Conservation (phyloP, 2,797 vertebrate species). For the Labroides dimidiatus region DNA sequence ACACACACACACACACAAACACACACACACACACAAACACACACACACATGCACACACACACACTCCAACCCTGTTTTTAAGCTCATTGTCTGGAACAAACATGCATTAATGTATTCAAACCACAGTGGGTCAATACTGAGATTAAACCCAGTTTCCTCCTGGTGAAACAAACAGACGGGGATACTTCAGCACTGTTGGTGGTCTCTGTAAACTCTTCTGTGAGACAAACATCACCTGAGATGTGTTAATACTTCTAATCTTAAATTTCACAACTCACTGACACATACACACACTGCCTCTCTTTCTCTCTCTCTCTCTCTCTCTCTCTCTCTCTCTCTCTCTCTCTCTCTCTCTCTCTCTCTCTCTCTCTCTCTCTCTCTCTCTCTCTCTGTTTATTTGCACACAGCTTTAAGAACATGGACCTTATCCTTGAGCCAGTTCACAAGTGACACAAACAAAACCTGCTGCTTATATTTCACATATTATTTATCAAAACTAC, state of each 20-base stretch:
- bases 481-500: background rate
- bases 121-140: background rate
- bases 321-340: no score
- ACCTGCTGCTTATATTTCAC: slow-evolving; percentile 33
- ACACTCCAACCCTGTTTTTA: no score
- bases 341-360: no score
- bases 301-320: no score
- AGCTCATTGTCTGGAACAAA: background rate
- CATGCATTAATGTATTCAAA: background rate
- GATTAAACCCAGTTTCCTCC: background rate
- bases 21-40: no score
- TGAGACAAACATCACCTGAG: background rate
- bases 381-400: slow-evolving; percentile 4
- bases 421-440: slow-evolving; percentile 26
- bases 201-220: background rate
- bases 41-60: no score
- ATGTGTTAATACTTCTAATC: background rate
- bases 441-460: slow-evolving; percentile 24
- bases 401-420: slow-evolving; percentile 50
- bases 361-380: no score
- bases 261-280: background rate
- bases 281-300: background rate
- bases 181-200: background rate
- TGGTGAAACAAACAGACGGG: background rate
- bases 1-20: no score